Conservation (phyloP, 2,888 invertebrate genomes). For the Halocaridina rubra region DNA sequence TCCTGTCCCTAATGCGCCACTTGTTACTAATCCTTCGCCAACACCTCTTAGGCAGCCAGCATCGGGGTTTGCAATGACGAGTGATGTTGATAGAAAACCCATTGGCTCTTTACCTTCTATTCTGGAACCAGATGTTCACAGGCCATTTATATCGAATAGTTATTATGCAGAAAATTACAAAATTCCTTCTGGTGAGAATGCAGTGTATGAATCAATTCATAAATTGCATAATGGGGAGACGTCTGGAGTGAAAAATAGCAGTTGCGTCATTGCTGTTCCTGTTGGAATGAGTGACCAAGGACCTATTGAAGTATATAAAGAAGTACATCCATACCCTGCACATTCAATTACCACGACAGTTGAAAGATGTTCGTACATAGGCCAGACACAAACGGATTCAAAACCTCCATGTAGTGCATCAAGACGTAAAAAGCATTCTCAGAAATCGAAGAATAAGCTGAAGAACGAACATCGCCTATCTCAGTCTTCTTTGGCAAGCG, state of each 20-base stretch:
- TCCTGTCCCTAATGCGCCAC: not conserved
- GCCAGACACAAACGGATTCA: not conserved
- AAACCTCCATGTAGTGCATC: not conserved
- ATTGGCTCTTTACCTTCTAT: slow-evolving; percentile 7
- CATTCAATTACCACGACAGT: slow-evolving; percentile 42
- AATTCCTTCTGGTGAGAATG: not conserved
- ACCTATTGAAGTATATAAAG: slow-evolving; percentile 41
- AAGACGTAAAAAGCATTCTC: not conserved
- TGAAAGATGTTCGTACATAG: slow-evolving; percentile 38
- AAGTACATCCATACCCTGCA: slow-evolving; percentile 46
- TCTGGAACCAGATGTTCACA: not conserved
- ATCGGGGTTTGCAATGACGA: not conserved
- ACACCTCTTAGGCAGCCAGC: not conserved
- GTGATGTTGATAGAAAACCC: not conserved
- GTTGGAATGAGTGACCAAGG: slow-evolving; percentile 47
- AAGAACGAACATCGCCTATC: slow-evolving; percentile 13
- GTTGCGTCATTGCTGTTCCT: slow-evolving; percentile 29
- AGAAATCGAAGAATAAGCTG: slow-evolving; percentile 10
- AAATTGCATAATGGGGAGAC: not conserved
- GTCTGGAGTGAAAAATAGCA: not conserved
- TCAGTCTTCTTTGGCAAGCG: slow-evolving; percentile 34
- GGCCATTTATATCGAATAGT: not conserved
- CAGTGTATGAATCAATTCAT: not conserved
- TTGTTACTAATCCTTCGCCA: not conserved
- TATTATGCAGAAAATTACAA: no score